Conservation (phyloP, 2,797 vertebrate genomes). For the Alca torda region DNA sequence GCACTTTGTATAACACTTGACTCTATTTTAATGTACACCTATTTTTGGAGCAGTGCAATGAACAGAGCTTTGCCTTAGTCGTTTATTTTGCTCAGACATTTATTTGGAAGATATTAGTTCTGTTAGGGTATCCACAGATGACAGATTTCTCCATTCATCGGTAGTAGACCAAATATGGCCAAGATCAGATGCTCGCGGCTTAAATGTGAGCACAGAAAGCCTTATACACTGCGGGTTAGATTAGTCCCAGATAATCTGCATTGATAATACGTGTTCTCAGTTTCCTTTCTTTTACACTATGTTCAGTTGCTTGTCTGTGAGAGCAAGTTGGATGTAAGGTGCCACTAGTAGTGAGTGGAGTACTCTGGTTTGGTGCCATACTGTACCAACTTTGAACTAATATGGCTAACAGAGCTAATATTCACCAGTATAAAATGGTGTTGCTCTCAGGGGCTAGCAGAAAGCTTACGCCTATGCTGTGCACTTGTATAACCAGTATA, state of each 20-base stretch:
- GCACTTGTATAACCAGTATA: background rate
- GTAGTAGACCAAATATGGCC: constrained; percentile 80
- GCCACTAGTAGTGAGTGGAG: background rate
- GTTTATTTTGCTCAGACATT: constrained; percentile 77
- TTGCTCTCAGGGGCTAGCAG: background rate
- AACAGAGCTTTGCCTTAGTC: constrained; percentile 70
- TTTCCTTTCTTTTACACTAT: background rate
- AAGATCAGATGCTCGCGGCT: constrained; percentile 64
- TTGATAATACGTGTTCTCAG: background rate
- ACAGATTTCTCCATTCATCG: constrained; percentile 75
- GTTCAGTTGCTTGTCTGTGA: background rate
- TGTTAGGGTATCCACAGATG: constrained; percentile 73
- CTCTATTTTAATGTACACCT: constrained; percentile 76
- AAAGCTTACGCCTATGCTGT: background rate
- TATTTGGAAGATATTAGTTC: constrained; percentile 77
- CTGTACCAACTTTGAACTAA: background rate
- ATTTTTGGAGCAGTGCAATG: constrained; percentile 78
- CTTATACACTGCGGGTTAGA: background rate
- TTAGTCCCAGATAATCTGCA: background rate
- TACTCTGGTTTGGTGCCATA: background rate
- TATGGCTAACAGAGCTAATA: background rate
- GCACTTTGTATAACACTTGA: constrained; percentile 74
- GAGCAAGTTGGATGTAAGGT: background rate
- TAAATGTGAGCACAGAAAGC: constrained; percentile 47
- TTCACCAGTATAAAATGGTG: background rate